These are phyloP conservation scores for Psix sp. DNA, from an alignment of 1,140 invertebrate genomes.

Conservation along the genomic window DNA sequence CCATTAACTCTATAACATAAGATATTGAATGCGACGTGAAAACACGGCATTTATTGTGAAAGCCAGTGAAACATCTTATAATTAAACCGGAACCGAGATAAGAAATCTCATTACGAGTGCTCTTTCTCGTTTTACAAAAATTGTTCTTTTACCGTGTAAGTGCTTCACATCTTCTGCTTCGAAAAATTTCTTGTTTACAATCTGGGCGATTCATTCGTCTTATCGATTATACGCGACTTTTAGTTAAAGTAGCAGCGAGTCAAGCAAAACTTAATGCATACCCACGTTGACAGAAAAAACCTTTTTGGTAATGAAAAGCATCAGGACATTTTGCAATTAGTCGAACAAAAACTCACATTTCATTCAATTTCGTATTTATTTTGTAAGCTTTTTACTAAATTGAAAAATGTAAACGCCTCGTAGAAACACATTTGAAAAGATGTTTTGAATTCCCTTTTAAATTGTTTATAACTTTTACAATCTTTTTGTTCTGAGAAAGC, in stretches of 20 bases:
- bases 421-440: no score
- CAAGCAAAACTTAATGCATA: slow-evolving; percentile 23
- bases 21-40: slow-evolving; percentile 10
- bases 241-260: slow-evolving; percentile 27
- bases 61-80: slow-evolving; percentile 39
- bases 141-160: slow-evolving; percentile 41
- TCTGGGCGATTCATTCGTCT: slow-evolving; percentile 31
- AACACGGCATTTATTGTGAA: slow-evolving; percentile 36
- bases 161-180: slow-evolving; percentile 29
- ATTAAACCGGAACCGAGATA: slow-evolving; percentile 47
- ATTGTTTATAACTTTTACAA: no score
- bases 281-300: slow-evolving; percentile 27
- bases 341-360: no score
- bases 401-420: no score
- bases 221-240: slow-evolving; percentile 46
- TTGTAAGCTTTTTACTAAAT: no score
- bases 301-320: slow-evolving; percentile 34
- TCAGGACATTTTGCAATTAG: no score
- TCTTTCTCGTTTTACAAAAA: slow-evolving; percentile 34
- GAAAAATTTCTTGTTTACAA: slow-evolving; percentile 48
- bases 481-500: no score
- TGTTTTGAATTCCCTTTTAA: no score
- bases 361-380: no score
- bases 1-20: no score
- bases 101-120: slow-evolving; percentile 44